Evolutionary conservation across 2,888 invertebrate species (phyloP).

Genomic region (Lapara coniferarum): DNA sequence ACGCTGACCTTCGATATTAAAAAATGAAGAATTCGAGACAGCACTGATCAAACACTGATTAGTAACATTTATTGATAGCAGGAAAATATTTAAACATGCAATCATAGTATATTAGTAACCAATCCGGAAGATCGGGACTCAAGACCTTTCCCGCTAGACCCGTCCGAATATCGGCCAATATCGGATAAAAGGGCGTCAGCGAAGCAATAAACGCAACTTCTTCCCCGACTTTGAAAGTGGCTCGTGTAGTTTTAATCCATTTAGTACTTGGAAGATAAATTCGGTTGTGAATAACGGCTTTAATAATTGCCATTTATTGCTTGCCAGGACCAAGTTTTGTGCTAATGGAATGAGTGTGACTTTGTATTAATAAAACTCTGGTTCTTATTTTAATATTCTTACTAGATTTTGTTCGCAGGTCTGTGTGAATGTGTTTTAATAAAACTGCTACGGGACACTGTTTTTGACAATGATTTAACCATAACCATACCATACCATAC

Average conservation of each 20-base stretch:
- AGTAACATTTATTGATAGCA: too few relatives aligned
- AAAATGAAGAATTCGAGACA: too few relatives aligned
- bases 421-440: too few relatives aligned
- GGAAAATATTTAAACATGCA: not conserved
- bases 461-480: too few relatives aligned
- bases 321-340: not conserved
- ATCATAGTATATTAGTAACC: not conserved
- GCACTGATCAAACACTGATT: too few relatives aligned
- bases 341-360: not conserved
- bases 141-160: not conserved
- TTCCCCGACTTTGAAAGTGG: not conserved
- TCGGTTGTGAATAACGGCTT: not conserved
- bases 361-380: not conserved
- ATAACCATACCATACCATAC: too few relatives aligned
- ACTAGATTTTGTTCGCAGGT: too few relatives aligned
- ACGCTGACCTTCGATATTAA: too few relatives aligned
- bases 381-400: too few relatives aligned
- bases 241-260: conserved; percentile 18
- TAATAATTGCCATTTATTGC: conserved; percentile 2
- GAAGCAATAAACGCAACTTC: conserved; percentile 11
- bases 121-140: not conserved
- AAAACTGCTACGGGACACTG: too few relatives aligned
- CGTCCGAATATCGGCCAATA: not conserved
- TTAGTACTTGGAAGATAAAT: conserved; percentile 12
- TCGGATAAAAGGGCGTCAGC: conserved; percentile 1